Evolutionary conservation across 1,140 invertebrate genomes (phyloP).

Genomic region (Zeugodacus cucurbitae): DNA sequence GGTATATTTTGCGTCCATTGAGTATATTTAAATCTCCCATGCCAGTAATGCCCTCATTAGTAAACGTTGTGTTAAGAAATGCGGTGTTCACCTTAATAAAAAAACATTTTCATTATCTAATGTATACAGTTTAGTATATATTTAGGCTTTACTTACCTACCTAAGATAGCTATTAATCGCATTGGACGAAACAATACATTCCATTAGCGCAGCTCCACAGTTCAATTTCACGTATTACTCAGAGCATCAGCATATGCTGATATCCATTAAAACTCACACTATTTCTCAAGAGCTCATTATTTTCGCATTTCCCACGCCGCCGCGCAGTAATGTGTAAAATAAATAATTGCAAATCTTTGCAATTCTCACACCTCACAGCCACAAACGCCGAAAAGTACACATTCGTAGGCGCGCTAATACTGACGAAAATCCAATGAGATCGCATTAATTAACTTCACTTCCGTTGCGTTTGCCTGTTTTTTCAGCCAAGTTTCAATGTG

Average conservation of each 20-base stretch:
- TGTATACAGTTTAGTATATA: too few species aligned
- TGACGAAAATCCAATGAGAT: not conserved
- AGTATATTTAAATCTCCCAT: not conserved
- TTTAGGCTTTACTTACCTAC: not conserved
- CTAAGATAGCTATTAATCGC: not conserved
- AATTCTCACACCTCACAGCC: not conserved
- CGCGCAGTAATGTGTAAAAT: not conserved
- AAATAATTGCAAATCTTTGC: slow-evolving; percentile 28
- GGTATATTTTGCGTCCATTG: not conserved
- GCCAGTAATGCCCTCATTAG: not conserved
- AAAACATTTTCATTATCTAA: slow-evolving; percentile 14
- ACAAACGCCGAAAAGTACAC: not conserved
- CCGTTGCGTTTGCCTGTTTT: not conserved
- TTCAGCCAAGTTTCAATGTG: not conserved
- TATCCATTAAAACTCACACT: slow-evolving; percentile 5
- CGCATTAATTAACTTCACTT: slow-evolving; percentile 24
- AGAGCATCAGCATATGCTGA: not conserved
- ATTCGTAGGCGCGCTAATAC: not conserved
- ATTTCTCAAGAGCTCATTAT: not conserved
- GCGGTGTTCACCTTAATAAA: not conserved
- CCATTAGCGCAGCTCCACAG: not conserved
- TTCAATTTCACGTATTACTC: not conserved
- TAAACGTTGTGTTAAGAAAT: not conserved
- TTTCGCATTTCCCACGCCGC: not conserved
- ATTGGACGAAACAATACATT: not conserved